Conservation (phyloP, 1,140 invertebrate genomes). For the Eufriesea mexicana region DNA sequence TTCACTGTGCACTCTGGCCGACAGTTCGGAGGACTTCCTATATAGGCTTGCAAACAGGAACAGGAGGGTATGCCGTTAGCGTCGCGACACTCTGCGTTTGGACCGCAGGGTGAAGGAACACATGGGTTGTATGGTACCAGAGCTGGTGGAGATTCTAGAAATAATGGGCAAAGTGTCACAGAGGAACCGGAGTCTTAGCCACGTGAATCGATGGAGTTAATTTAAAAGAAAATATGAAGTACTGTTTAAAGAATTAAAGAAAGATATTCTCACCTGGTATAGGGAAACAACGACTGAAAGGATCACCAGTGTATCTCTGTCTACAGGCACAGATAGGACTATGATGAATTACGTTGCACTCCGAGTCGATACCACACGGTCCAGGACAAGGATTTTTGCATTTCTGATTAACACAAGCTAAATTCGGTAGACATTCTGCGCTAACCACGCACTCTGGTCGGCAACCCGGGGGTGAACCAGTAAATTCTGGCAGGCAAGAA, state of each 20-base stretch:
- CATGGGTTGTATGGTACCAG: constrained; percentile 14
- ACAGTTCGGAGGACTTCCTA: constrained; percentile 87
- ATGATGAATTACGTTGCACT: constrained; percentile 86
- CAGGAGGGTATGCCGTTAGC: constrained; percentile 84
- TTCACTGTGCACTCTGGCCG: constrained; percentile 86
- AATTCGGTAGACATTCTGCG: constrained; percentile 86
- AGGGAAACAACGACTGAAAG: constrained; percentile 81
- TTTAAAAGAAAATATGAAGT: constrained; percentile 75
- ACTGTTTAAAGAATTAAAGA: constrained; percentile 74
- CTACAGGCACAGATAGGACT: constrained; percentile 85
- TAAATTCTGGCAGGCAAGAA: constrained; percentile 77
- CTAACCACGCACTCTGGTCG: constrained; percentile 88
- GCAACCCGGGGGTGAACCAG: constrained; percentile 84
- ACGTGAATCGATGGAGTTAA: no score
- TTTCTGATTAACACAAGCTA: constrained; percentile 83
- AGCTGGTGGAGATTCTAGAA: not conserved
- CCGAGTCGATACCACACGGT: constrained; percentile 85
- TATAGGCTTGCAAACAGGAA: constrained; percentile 85
- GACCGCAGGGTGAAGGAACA: constrained; percentile 76
- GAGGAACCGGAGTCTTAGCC: not conserved
- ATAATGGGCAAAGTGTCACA: not conserved
- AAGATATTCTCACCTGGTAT: not conserved
- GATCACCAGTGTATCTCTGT: constrained; percentile 86
- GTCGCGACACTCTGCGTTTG: constrained; percentile 86
- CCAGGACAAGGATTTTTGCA: constrained; percentile 77